Conservation (phyloP, 1,140 invertebrate genomes). For the Triops cancriformis region DNA sequence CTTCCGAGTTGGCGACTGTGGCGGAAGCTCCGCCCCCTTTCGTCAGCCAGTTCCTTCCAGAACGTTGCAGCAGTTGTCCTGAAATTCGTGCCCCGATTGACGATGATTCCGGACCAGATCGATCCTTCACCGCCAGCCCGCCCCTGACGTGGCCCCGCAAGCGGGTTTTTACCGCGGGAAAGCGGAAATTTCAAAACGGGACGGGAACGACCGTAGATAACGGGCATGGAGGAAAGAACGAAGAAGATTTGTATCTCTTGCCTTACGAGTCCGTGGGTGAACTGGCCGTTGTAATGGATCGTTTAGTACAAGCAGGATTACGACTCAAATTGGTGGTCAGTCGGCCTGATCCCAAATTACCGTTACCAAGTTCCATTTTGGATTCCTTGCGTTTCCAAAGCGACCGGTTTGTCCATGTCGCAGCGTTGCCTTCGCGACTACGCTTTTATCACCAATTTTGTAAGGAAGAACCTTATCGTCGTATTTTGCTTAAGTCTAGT, state of each 20-base stretch:
- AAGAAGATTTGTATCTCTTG: constrained; percentile 16
- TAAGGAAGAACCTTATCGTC: not conserved
- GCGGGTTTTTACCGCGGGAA: not conserved
- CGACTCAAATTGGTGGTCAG: constrained; percentile 16
- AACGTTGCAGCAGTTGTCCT: not conserved
- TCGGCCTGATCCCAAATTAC: constrained; percentile 6
- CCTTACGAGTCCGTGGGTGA: constrained; percentile 23
- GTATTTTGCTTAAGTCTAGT: too few species aligned
- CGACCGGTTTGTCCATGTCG: constrained; percentile 8
- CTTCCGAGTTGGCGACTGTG: not conserved
- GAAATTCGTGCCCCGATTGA: not conserved
- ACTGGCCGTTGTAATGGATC: constrained; percentile 19
- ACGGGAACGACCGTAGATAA: not conserved
- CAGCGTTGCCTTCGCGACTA: constrained; percentile 14
- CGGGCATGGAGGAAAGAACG: not conserved
- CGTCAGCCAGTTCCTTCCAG: not conserved
- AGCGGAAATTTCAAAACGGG: not conserved
- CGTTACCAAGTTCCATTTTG: not conserved
- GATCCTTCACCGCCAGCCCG: not conserved
- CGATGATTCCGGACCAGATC: not conserved
- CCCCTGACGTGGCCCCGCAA: not conserved
- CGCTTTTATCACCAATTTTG: constrained; percentile 19
- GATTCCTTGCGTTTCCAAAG: not conserved
- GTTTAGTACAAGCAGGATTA: constrained; percentile 11
- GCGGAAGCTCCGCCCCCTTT: not conserved